These are phyloP conservation scores for Acropternis orthonyx DNA, from an alignment of 2,797 vertebrate genomes.

Conservation along the genomic window DNA sequence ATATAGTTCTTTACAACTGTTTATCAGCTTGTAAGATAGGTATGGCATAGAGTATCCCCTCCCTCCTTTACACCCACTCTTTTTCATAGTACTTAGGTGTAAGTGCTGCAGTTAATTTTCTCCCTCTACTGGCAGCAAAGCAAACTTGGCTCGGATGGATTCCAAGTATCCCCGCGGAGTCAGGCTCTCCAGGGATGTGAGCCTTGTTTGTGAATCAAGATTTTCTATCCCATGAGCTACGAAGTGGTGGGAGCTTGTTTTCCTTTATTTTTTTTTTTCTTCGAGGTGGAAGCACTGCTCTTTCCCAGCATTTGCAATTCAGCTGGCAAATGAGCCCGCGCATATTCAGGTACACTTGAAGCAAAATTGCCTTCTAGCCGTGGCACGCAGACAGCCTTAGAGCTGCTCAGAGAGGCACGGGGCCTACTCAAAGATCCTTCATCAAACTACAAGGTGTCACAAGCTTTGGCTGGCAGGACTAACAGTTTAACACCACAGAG, in stretches of 20 bases:
- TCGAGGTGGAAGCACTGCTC: not conserved
- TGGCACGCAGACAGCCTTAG: not conserved
- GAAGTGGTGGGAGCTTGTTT: rapidly evolving
- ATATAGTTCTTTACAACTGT: not conserved
- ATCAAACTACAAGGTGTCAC: not conserved
- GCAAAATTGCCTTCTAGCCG: not conserved
- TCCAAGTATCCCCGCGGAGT: rapidly evolving
- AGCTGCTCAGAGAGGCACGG: not conserved
- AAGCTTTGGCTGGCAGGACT: not conserved
- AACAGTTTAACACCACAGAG: not conserved
- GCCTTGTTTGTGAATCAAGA: not conserved
- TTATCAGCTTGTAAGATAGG: not conserved
- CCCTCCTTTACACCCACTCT: not conserved
- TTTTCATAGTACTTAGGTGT: not conserved
- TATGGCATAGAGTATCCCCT: rapidly evolving
- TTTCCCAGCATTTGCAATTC: not conserved
- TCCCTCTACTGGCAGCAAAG: not conserved
- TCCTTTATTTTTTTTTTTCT: rapidly evolving
- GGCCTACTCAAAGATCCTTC: not conserved
- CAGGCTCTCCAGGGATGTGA: not conserved
- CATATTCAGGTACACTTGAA: not conserved
- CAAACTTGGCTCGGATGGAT: rapidly evolving
- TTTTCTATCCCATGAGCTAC: not conserved
- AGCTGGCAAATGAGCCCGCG: not conserved
- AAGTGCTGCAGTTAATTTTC: not conserved